Percentiles rank a stretch among this genome's conserved stretches.
Evolutionary conservation across 2,888 invertebrate genomes (phyloP).

Genomic region (Eupeodes luniger): DNA sequence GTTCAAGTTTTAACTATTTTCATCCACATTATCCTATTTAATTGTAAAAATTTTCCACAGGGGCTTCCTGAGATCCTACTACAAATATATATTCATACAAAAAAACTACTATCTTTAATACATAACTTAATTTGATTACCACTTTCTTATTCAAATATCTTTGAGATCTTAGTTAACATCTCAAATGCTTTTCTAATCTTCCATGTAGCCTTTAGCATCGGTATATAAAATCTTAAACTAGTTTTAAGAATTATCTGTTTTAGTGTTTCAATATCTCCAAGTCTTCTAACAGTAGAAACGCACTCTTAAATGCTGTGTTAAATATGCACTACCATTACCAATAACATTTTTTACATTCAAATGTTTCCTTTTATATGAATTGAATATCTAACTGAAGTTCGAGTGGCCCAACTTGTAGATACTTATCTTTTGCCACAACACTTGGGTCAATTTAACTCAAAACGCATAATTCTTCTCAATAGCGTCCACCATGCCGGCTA

Average conservation of each 20-base stretch:
- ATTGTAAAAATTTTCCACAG: not conserved
- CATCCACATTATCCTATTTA: not conserved
- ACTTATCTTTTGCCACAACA: slow-evolving; percentile 53
- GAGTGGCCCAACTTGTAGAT: slow-evolving; percentile 44
- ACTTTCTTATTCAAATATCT: slow-evolving; percentile 1
- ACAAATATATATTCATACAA: not conserved
- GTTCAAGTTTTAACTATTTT: not conserved
- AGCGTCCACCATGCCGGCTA: slow-evolving; percentile 48
- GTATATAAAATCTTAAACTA: slow-evolving; percentile 10
- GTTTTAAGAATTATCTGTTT: not conserved
- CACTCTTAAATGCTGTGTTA: not conserved
- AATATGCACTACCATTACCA: not conserved
- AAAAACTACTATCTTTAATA: not conserved
- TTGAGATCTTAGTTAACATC: slow-evolving; percentile 18
- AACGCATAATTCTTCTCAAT: slow-evolving; percentile 39
- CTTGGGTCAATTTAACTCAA: slow-evolving; percentile 55
- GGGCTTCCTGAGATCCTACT: not conserved
- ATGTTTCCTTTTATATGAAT: slow-evolving; percentile 29
- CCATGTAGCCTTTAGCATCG: slow-evolving; percentile 14
- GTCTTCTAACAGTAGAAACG: slow-evolving; percentile 15
- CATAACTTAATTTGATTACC: slow-evolving; percentile 29
- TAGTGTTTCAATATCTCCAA: not conserved
- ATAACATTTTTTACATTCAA: slow-evolving; percentile 59
- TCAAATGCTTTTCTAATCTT: slow-evolving; percentile 39
- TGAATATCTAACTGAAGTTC: slow-evolving; percentile 44